Base-by-base conservation (phyloP, 2,888 invertebrate species). In the Altica lythri region DNA sequence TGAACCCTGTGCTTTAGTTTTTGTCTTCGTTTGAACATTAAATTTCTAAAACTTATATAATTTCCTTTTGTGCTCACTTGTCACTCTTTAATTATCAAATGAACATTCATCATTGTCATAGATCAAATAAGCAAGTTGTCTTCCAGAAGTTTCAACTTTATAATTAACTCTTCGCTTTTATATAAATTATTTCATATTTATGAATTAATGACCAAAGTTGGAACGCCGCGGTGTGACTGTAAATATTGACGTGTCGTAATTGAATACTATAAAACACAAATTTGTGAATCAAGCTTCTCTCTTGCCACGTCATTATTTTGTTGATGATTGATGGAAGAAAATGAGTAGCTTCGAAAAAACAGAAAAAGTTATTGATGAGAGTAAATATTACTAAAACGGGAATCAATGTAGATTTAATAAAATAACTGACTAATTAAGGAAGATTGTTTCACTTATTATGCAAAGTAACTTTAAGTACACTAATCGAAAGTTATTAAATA, bases 361-460 rank as follows among this genome's bases (percentile, higher is more conserved):
- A 68, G 62, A 57, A 59, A 56, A 58, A 62, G 68, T 68, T 70
- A 69, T 68, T 68, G 68, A 71, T 68, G 70, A 68, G 65, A 67
- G 68, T 60, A 61, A 64, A 65, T 61, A 68, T 68, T 68, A 68
- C 64, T 68, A 40, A 16, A 30, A 32, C 32, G 32, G 64, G 67
- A 60, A 29, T 60, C 65, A 65, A 69, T 68, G 68, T 68, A 69
- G 68, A 65, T 66, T 65, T 68, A 10, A 29, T n/a, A 29, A 29
- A 3, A 10, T 10, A 10, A 29, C 10, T n/a, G 10, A 29, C 10
- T 10, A 29, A n/a, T 29, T 25, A n/a, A 9, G 29, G 29, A n/a
- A 29, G 10, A 29, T 29, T 29, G 29, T 29, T 29, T 29, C 10
- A 29, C n/a, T n/a, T n/a, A n/a, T n/a, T n/a, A n/a, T n/a, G n/a